These are phyloP conservation scores for Siderastrea radians DNA, from an alignment of 92 coral and sea anemone species.

Conservation along the genomic window DNA sequence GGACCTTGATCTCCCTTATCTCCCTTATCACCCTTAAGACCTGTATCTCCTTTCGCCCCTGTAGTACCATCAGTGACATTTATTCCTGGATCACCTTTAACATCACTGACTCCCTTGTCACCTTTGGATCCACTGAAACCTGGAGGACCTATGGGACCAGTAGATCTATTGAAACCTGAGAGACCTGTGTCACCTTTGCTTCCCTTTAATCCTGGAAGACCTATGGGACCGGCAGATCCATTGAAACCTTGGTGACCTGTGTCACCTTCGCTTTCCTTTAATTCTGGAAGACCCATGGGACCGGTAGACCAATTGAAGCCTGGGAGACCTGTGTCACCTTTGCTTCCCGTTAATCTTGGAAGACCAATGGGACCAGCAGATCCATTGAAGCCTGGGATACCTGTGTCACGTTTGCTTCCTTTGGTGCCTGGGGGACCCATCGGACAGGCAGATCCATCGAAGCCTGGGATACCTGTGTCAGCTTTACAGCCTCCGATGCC, in stretches of 20 bases:
- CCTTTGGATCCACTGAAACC: no score
- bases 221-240: conserved; percentile 37
- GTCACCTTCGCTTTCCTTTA: conserved; percentile 41
- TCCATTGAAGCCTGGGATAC: no score
- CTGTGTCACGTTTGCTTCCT: no score
- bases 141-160: conserved; percentile 6
- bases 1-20: background rate
- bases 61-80: background rate
- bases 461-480: no score
- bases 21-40: conserved; percentile 31
- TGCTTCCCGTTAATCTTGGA: no score
- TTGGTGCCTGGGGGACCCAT: no score
- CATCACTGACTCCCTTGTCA: conserved; percentile 25
- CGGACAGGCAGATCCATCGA: no score
- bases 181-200: conserved; percentile 24
- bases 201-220: conserved; percentile 39
- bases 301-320: no score
- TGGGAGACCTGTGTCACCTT: no score
- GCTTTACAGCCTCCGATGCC: no score
- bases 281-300: conserved; percentile 20
- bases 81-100: background rate
- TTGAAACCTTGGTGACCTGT: no score
- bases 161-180: background rate
- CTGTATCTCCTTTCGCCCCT: conserved; percentile 18
- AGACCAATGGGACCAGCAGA: no score